Conservation (phyloP, 92 coral and sea anemone species). For the Isaurus tuberculatus region DNA sequence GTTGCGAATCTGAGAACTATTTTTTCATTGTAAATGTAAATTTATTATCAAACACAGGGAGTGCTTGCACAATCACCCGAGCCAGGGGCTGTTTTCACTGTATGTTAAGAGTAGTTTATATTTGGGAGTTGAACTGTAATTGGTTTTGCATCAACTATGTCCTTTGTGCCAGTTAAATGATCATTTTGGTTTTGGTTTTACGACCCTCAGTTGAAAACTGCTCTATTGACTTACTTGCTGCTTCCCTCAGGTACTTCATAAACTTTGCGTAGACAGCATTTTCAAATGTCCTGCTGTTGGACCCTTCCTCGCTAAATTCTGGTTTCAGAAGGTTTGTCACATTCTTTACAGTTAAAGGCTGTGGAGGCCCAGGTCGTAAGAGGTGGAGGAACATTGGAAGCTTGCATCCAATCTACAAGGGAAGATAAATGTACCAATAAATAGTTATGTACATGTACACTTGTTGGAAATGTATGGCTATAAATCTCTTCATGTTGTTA, state of each 20-base stretch:
- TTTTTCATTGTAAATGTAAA: too few relatives aligned
- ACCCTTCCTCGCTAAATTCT: conserved; percentile 67
- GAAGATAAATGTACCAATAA: conserved; percentile 36
- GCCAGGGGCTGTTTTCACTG: not conserved
- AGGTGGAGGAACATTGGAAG: conserved; percentile 59
- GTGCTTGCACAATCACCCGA: too few relatives aligned
- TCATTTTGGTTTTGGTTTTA: not conserved
- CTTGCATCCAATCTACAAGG: conserved; percentile 65
- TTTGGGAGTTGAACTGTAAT: not conserved
- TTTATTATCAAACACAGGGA: too few relatives aligned
- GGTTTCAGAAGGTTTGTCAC: conserved; percentile 61
- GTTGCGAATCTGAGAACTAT: conserved; percentile 17
- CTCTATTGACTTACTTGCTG: conserved; percentile 82
- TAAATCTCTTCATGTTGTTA: conserved; percentile 32
- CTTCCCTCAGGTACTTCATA: conserved; percentile 72
- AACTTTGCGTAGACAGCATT: conserved; percentile 61
- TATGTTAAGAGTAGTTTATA: not conserved
- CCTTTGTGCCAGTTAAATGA: not conserved
- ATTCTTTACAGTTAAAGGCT: conserved; percentile 55
- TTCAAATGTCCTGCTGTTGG: conserved; percentile 65
- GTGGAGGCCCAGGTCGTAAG: conserved; percentile 24
- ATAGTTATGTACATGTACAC: conserved; percentile 5
- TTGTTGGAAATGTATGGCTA: conserved; percentile 26
- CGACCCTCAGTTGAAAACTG: too few relatives aligned
- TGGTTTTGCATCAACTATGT: conserved; percentile 4